Conservation (phyloP, 2,888 invertebrate genomes). For the Meiosimyza decipiens region DNA sequence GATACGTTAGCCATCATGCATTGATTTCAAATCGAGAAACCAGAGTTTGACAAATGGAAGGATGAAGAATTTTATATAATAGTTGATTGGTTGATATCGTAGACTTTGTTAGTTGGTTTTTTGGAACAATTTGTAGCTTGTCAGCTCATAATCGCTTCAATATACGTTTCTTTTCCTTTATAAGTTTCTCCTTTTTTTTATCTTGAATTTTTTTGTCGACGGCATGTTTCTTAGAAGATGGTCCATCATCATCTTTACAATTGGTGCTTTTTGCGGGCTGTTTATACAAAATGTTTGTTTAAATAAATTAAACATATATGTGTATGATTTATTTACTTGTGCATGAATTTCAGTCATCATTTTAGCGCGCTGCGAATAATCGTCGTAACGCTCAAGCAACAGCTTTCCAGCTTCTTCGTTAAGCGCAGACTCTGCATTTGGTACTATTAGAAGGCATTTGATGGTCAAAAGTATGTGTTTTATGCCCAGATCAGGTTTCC, state of each 20-base stretch:
- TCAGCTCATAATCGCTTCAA: conserved; percentile 82
- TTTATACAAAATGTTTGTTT: conserved; percentile 43
- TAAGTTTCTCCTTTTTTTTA: conserved; percentile 74
- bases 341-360: conserved; percentile 95
- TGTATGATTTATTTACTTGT: conserved; percentile 68
- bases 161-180: conserved; percentile 87
- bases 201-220: conserved; percentile 81
- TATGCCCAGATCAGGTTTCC: conserved; percentile 95
- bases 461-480: conserved; percentile 93
- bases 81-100: background rate
- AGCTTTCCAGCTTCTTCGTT: conserved; percentile 97
- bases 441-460: conserved; percentile 95
- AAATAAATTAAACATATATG: background rate
- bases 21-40: too few relatives aligned
- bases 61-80: too few relatives aligned
- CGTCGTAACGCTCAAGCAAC: conserved; percentile 90
- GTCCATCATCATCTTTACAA: conserved; percentile 72
- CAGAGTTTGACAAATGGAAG: too few relatives aligned
- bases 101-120: conserved; percentile 13
- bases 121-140: background rate
- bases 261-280: conserved; percentile 68
- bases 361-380: conserved; percentile 88
- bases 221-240: conserved; percentile 87
- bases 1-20: too few relatives aligned
- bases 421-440: conserved; percentile 96